A percentile compares a stretch with the other conserved stretches of the same genome.
These are phyloP conservation scores for Oryctes rhinoceros DNA, from an alignment of 1,140 invertebrate genomes.

Conservation along the genomic window DNA sequence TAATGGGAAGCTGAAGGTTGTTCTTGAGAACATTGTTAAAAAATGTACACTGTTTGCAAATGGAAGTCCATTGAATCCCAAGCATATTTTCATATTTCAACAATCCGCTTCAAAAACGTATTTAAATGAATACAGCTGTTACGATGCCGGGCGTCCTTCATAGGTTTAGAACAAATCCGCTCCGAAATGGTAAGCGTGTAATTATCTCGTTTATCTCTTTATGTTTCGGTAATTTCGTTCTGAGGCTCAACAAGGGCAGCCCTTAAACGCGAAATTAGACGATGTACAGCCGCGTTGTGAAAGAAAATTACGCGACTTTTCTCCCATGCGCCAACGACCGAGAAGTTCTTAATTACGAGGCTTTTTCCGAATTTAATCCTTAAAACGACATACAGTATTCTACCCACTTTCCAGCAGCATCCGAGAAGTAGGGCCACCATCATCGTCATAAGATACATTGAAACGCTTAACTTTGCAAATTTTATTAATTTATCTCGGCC, in stretches of 20 bases:
- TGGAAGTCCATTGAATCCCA: too few species aligned
- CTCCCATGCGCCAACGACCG: background rate
- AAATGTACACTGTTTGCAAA: too few species aligned
- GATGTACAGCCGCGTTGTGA: background rate
- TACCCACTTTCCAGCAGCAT: background rate
- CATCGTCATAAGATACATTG: constrained; percentile 29
- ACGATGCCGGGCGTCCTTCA: too few species aligned
- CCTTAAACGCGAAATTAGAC: background rate
- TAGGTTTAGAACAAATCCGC: too few species aligned
- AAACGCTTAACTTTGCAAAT: constrained; percentile 34
- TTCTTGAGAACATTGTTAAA: too few species aligned
- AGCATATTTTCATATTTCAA: too few species aligned
- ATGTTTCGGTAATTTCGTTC: constrained; percentile 33
- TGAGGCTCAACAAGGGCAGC: background rate
- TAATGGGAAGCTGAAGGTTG: too few species aligned
- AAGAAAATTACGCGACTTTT: constrained; percentile 30
- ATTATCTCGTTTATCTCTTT: constrained; percentile 13
- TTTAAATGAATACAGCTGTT: too few species aligned
- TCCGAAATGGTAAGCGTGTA: background rate
- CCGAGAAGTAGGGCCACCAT: background rate
- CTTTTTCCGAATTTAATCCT: constrained; percentile 26
- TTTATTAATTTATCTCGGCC: constrained; percentile 33
- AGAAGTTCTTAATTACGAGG: constrained; percentile 28
- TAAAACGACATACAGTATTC: background rate
- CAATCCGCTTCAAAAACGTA: too few species aligned